Evolutionary conservation across 2,888 invertebrate genomes (phyloP), one percentile per base, ranked within the genome.

Genomic region (Agrotis puta): DNA sequence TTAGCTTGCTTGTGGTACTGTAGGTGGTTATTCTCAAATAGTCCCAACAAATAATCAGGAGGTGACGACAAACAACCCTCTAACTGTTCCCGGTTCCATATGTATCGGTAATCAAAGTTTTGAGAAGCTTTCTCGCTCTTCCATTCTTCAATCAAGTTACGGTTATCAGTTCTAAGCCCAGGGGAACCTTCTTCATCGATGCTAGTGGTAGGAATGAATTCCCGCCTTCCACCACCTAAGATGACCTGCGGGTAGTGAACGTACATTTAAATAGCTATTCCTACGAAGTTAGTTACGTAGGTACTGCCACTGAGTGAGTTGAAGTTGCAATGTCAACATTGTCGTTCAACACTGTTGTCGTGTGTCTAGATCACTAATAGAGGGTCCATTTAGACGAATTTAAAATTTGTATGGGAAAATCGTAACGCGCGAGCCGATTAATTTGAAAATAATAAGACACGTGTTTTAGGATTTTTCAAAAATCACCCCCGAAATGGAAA

Each of bases 141-240:
- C 82, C 82, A 82, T 47, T 81, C 81, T 16, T 97, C 91, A 64
- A 98, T 97, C 63, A 98, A 93, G 91, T 98, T 97, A 9, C 94
- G 92, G 0, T 96, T 70, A 27, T 82, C 82, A 0, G 74, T 71
- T 11, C 82, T 69, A 6, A 7, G 14, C 2, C 80, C 82, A 5
- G 27, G 47, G 9, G 18, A 24, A n/a, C 78, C 81, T 20, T 81
- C 82, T 18, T 78, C 70, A 48, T 82, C 82, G 0, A 24, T 22
- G 7, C 11, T 13, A 1, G 53, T 70, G 14, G 20, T 81, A 2
- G 82, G 79, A 33, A 82, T 50, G 14, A 82, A 82, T 22, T 70
- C 66, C 0, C 70, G 72, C 43, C 82, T 59, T 7, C 82, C 82
- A 2, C 82, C 82, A 18, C 82, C 82, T 27, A 82, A 68, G 48